Base-by-base conservation (phyloP, 2,888 invertebrate species). In the Craniophora ligustri region DNA sequence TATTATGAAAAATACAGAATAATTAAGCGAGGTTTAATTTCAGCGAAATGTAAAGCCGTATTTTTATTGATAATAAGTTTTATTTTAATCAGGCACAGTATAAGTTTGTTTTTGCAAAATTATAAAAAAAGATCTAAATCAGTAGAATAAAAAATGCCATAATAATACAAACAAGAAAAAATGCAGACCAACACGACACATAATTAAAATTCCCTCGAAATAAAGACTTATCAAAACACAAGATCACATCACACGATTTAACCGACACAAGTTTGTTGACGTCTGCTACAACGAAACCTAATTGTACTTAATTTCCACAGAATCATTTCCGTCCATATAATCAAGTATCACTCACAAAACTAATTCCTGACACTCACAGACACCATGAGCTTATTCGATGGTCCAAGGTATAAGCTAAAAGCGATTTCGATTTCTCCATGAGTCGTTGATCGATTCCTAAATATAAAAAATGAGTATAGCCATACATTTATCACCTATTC, bases 281-380 rank as follows among this genome's bases (percentile, higher is more conserved):
- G 59, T 56, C 49, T 34, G 42, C 32, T 13, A 42, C 36, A 23
- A 32, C 36, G 41, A 28, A 60, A 13, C 45, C 35, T 67, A 61
- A 67, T 67, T 72, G 63, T 30, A 48, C 40, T 71, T 67, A 67
- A 67, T 76, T 76, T 77, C 61, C 67, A 69, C 63, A 63, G 56
- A 75, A 76, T 79, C 54, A 76, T 78, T 75, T 72, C 66, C 70
- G 66, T 63, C 65, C 62, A 61, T 72, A 72, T 81, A 78, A 80
- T 81, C 73, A 79, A 81, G 76, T 76, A 78, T 74, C 72, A 75
- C 68, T 78, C 77, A 72, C 77, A 67, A 76, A 81, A 79, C 76
- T 77, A 81, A 81, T 83, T 81, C 71, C 69, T 81, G 71, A 76
- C 76, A 79, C 69, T 71, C 72, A 45, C 72, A 69, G 67, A 69